phyloP scores from a whole-genome alignment of 2,888 invertebrate genomes.

The Germaria angustata region DNA sequence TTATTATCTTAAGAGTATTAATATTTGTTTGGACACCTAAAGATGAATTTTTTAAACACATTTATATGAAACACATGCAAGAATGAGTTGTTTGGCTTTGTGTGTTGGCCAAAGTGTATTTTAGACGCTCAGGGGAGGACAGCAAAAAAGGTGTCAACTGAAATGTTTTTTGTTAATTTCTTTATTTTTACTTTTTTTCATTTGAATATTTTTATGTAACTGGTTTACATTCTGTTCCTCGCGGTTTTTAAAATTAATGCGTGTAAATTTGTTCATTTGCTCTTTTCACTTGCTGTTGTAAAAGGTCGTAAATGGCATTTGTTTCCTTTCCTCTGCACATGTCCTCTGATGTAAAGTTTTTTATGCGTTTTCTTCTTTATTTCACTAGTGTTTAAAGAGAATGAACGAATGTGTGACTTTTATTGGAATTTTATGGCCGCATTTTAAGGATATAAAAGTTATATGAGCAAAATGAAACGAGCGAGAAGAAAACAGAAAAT shows the following conservation, averaged over 20 bases:
- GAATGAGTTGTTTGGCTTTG: not conserved
- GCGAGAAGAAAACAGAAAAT: not conserved
- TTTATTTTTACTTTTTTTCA: not conserved
- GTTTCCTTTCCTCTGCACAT: constrained; percentile 21
- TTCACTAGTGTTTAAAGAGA: not conserved
- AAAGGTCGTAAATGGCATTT: constrained; percentile 54
- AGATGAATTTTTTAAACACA: constrained; percentile 34
- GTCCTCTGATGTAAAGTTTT: constrained; percentile 21
- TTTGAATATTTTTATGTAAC: constrained; percentile 4
- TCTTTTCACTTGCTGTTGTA: constrained; percentile 36
- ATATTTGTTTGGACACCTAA: constrained; percentile 58
- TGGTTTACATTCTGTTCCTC: constrained; percentile 23
- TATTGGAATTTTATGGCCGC: constrained; percentile 54
- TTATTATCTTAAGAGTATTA: constrained; percentile 31
- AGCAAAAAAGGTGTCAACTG: constrained; percentile 48
- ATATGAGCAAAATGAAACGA: constrained; percentile 35
- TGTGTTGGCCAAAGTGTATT: not conserved
- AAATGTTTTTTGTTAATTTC: not conserved
- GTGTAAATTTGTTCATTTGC: constrained; percentile 37
- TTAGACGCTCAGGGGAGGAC: not conserved
- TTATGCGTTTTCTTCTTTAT: not conserved
- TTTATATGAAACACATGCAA: not conserved
- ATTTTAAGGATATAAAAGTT: constrained; percentile 55
- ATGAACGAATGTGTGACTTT: constrained; percentile 21
- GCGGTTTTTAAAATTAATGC: constrained; percentile 43